A percentile compares a stretch with the other conserved stretches of the same genome.
phyloP scores from a whole-genome alignment of 2,797 vertebrate genomes.

The Rhynchonycteris naso region DNA sequence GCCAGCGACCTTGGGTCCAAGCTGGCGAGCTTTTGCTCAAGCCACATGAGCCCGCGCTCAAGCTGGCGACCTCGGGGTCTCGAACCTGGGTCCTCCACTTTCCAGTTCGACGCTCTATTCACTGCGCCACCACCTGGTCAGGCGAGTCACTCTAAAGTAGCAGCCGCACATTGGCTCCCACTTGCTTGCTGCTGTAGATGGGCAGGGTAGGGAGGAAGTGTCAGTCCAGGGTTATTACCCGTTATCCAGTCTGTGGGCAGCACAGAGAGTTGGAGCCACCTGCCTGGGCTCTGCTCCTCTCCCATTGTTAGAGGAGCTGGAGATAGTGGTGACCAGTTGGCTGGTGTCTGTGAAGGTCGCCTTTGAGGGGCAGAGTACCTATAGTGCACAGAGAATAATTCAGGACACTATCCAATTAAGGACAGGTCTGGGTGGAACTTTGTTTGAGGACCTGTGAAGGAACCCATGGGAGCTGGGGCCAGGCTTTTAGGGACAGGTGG shows the following conservation, averaged over 20 bases:
- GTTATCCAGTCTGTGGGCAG: neutral
- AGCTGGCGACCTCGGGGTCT: too few relatives aligned
- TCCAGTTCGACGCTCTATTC: too few relatives aligned
- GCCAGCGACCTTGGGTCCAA: too few relatives aligned
- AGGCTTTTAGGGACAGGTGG: neutral
- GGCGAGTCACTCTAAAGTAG: slow-evolving; percentile 33
- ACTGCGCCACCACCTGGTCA: too few relatives aligned
- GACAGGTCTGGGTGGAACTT: neutral
- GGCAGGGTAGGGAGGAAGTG: neutral
- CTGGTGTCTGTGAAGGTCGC: neutral
- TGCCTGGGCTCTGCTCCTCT: neutral
- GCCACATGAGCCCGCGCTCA: too few relatives aligned
- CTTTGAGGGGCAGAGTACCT: neutral
- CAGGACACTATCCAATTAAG: neutral
- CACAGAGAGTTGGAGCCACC: neutral
- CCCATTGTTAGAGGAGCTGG: neutral
- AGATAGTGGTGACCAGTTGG: neutral
- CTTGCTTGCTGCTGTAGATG: neutral
- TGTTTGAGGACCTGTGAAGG: neutral
- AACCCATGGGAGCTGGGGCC: neutral
- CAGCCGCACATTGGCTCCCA: neutral
- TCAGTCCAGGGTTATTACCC: neutral
- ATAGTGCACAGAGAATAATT: neutral
- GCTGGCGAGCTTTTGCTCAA: too few relatives aligned
- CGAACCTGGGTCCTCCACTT: too few relatives aligned